These are phyloP conservation scores for Leptoteleia sp. DNA, from an alignment of 1,140 invertebrate species.

Conservation along the genomic window DNA sequence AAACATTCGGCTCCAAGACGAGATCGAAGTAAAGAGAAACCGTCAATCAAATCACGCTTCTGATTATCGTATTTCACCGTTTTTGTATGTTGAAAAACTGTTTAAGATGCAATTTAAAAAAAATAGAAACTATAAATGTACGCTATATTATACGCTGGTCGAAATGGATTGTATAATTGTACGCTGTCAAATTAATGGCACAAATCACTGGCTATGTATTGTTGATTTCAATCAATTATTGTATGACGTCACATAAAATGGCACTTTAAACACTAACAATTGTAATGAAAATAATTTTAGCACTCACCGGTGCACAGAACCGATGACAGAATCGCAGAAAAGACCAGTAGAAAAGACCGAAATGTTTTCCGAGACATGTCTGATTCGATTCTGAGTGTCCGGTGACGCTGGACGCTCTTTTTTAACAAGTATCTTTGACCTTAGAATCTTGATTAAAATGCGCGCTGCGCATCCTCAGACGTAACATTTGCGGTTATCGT, in stretches of 20 bases:
- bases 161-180: no score
- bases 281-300: conserved; percentile 3
- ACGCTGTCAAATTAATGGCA: neutral
- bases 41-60: conserved; percentile 19
- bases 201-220: neutral
- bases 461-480: conserved; percentile 70
- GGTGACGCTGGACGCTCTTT: conserved; percentile 72
- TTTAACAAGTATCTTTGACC: conserved; percentile 78
- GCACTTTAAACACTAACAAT: conserved; percentile 1
- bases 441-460: conserved; percentile 77
- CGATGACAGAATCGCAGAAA: conserved; percentile 45
- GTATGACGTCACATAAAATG: conserved; percentile 22
- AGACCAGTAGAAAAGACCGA: conserved; percentile 45
- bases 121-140: neutral
- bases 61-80: conserved; percentile 6
- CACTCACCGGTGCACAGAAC: conserved; percentile 68
- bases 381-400: conserved; percentile 71
- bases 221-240: conserved; percentile 4
- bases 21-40: neutral
- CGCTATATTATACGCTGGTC: conserved; percentile 1
- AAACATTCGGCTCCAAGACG: conserved; percentile 6
- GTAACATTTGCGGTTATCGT: conserved; percentile 69
- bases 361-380: conserved; percentile 71
- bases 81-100: neutral
- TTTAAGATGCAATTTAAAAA: neutral